phyloP scores from a whole-genome alignment of 1,140 invertebrate species.

The Eulimnadia texana region DNA sequence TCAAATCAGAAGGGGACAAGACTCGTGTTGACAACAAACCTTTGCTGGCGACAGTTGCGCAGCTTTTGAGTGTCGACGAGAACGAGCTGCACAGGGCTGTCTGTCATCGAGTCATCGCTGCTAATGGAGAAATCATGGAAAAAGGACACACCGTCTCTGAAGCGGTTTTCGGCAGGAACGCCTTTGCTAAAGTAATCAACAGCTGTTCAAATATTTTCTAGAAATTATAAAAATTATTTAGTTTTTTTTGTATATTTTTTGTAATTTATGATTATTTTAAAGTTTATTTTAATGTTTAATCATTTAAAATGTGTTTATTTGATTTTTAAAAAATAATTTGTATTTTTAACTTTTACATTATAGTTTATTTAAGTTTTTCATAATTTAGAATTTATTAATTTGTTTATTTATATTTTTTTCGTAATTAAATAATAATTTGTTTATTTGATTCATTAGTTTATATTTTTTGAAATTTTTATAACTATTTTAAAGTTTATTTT shows the following conservation, averaged over 20 bases:
- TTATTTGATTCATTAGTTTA: no score
- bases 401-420: no score
- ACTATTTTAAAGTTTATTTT: no score
- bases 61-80: constrained; percentile 54
- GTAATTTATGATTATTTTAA: no score
- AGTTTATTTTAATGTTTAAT: constrained; percentile 8
- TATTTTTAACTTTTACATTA: no score
- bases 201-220: constrained; percentile 13
- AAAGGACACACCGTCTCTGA: constrained; percentile 73
- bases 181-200: constrained; percentile 62
- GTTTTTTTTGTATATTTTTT: constrained; percentile 11
- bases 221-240: constrained; percentile 11
- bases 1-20: constrained; percentile 48
- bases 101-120: constrained; percentile 75
- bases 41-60: constrained; percentile 43
- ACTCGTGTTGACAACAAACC: constrained; percentile 42
- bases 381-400: no score
- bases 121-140: constrained; percentile 82
- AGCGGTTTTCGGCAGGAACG: constrained; percentile 80
- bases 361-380: no score
- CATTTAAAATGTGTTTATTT: no score
- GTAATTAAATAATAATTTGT: no score
- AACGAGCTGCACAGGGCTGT: constrained; percentile 58
- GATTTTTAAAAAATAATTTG: no score
- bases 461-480: no score